A percentile compares a stretch with the other conserved stretches of the same genome.
phyloP scores from a whole-genome alignment of 2,113 vertebrate genomes.

The Himantopus leucocephalus region DNA sequence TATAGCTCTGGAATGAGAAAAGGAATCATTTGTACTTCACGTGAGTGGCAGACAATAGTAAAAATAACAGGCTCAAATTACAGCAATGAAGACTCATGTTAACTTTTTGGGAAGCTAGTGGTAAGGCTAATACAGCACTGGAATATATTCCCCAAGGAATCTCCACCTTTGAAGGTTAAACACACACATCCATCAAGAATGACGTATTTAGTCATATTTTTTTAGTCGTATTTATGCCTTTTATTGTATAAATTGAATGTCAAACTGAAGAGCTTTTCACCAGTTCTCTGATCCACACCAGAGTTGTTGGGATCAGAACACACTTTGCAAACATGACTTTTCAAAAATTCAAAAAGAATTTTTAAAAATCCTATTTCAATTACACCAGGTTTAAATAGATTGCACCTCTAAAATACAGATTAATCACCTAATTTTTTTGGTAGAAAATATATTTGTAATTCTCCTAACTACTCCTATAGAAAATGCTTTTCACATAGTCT shows the following conservation, averaged over 20 bases:
- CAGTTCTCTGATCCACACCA: background rate
- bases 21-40: background rate
- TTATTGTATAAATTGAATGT: background rate
- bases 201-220: too few species aligned
- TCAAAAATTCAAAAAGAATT: background rate
- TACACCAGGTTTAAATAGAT: background rate
- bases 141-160: background rate
- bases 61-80: background rate
- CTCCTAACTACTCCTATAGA: background rate
- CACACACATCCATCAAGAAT: background rate
- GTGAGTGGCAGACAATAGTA: background rate
- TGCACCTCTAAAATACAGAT: background rate
- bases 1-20: background rate
- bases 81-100: background rate
- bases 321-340: background rate
- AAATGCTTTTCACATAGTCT: background rate
- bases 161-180: background rate
- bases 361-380: background rate
- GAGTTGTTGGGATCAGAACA: background rate
- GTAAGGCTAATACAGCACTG: background rate
- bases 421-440: background rate
- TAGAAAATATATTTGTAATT: background rate
- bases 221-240: background rate
- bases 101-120: background rate
- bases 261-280: background rate